Percentiles rank a stretch among this genome's conserved stretches.
phyloP scores from a whole-genome alignment of 2,113 vertebrate genomes.

The Pelusios castaneus region DNA sequence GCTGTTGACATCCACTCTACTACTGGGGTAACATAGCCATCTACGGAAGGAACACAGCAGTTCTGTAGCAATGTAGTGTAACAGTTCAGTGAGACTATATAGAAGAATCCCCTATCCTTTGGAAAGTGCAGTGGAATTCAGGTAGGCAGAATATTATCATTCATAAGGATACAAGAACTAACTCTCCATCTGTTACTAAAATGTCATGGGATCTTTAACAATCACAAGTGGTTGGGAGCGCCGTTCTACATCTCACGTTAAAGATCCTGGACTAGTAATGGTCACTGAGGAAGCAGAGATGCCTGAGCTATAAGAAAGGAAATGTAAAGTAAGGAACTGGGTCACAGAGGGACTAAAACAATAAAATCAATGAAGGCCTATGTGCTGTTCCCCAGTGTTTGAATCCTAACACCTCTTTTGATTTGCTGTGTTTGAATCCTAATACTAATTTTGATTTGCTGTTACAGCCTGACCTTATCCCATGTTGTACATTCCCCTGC shows the following conservation, averaged over 20 bases:
- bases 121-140: not conserved
- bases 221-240: not conserved
- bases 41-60: not conserved
- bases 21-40: not conserved
- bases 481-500: too few relatives aligned
- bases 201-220: not conserved
- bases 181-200: not conserved
- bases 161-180: not conserved
- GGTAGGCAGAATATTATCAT: not conserved
- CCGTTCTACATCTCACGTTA: not conserved
- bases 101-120: not conserved
- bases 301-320: not conserved
- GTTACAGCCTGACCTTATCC: too few relatives aligned
- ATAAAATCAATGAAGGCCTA: not conserved
- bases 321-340: not conserved
- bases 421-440: too few relatives aligned
- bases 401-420: too few relatives aligned
- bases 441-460: too few relatives aligned
- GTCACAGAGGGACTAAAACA: not conserved
- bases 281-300: not conserved
- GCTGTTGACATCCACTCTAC: not conserved
- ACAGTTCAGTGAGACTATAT: not conserved
- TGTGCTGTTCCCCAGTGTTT: too few relatives aligned
- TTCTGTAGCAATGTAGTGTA: not conserved
- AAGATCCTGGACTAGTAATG: not conserved